A percentile compares a stretch with the other conserved stretches of the same genome.
phyloP scores from a whole-genome alignment of 37 sponge, comb jelly and placozoan species.

The Theonella swinhoei region DNA sequence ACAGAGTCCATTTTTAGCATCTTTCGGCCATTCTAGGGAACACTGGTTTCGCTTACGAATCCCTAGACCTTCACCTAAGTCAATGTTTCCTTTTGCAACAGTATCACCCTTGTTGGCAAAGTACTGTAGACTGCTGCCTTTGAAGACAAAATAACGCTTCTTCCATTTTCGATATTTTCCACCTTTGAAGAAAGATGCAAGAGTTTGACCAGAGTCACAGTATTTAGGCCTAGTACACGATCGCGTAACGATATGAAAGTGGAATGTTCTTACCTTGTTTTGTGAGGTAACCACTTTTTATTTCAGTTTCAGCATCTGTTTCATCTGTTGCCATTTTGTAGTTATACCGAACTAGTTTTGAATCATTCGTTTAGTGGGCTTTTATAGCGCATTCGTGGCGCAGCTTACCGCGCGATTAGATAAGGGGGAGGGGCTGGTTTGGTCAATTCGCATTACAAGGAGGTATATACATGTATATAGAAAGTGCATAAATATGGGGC shows the following conservation, averaged over 20 bases:
- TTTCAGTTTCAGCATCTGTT: background rate
- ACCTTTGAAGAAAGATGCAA: background rate
- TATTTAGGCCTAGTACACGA: too few species aligned
- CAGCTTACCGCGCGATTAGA: too few species aligned
- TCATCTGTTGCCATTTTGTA: background rate
- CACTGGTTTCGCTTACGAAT: conserved; percentile 8
- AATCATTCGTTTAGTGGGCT: too few species aligned
- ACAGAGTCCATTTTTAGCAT: conserved; percentile 7
- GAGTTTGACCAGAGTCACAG: too few species aligned
- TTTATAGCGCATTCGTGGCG: too few species aligned
- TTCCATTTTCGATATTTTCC: conserved; percentile 19
- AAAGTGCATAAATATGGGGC: too few species aligned
- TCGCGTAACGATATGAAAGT: too few species aligned
- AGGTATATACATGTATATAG: too few species aligned
- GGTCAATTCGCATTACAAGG: too few species aligned
- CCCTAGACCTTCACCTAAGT: conserved; percentile 12
- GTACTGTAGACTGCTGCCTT: conserved; percentile 16
- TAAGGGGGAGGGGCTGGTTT: too few species aligned
- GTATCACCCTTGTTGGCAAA: background rate
- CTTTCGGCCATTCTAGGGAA: conserved; percentile 6
- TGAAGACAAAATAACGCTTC: conserved; percentile 18
- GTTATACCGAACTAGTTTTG: too few species aligned
- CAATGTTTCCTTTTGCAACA: background rate
- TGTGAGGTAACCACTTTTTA: conserved; percentile 1
- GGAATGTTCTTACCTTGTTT: background rate